Percentiles rank a stretch among this genome's conserved stretches.
Conservation (phyloP, 1,140 invertebrate species). For the Diplogasteroides magnus region DNA sequence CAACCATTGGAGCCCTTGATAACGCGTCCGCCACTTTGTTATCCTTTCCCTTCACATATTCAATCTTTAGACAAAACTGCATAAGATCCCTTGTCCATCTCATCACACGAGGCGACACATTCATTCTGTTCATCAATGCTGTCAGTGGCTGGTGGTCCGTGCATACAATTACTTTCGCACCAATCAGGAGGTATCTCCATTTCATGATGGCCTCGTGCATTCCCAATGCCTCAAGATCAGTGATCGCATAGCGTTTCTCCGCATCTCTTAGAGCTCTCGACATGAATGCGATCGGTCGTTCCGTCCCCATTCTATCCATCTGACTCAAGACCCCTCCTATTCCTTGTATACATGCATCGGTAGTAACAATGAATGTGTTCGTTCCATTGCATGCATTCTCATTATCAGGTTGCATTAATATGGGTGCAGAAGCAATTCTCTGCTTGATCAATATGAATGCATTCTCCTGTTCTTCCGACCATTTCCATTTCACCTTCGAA, state of each 20-base stretch:
- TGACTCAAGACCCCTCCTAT: conserved; percentile 30
- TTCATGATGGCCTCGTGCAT: no score
- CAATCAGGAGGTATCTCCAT: no score
- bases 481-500: conserved; percentile 10
- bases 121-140: no score
- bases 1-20: not conserved
- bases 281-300: conserved; percentile 23
- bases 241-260: conserved; percentile 18
- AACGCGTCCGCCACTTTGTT: no score
- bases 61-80: no score
- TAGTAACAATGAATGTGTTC: conserved; percentile 27
- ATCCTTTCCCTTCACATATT: no score
- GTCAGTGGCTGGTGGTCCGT: no score
- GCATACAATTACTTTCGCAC: no score
- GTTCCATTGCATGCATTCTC: not conserved
- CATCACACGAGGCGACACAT: no score
- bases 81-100: no score
- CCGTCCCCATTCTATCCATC: conserved; percentile 11
- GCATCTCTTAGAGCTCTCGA: conserved; percentile 17
- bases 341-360: conserved; percentile 27
- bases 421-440: conserved; percentile 21
- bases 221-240: conserved; percentile 24
- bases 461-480: conserved; percentile 13
- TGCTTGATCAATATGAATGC: conserved; percentile 29
- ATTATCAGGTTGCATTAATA: conserved; percentile 25